These are phyloP conservation scores for Prorops nasuta DNA, from an alignment of 1,140 invertebrate genomes.

Conservation along the genomic window DNA sequence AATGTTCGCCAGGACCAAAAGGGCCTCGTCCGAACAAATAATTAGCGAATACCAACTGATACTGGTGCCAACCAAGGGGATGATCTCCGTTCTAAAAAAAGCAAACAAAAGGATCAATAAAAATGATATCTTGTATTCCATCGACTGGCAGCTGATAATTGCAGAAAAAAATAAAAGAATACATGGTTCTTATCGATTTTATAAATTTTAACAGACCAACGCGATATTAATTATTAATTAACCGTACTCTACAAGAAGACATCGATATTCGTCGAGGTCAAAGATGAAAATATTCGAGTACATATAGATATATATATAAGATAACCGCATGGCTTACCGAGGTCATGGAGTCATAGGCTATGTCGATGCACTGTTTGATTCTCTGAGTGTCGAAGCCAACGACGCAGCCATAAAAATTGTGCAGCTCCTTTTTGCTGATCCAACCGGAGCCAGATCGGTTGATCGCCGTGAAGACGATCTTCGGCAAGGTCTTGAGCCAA, in stretches of 20 bases:
- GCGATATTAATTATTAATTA: too few relatives aligned
- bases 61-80: constrained; percentile 63
- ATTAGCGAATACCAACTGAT: constrained; percentile 69
- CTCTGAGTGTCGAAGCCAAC: constrained; percentile 62
- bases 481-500: constrained; percentile 70
- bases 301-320: constrained; percentile 11
- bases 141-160: too few relatives aligned
- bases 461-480: constrained; percentile 70
- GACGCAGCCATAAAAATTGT: constrained; percentile 68
- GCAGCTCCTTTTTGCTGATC: constrained; percentile 65
- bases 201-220: too few relatives aligned
- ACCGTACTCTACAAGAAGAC: too few relatives aligned
- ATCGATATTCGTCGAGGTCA: too few relatives aligned
- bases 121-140: too few relatives aligned
- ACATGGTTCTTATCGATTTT: too few relatives aligned
- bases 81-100: constrained; percentile 66
- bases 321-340: constrained; percentile 58
- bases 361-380: constrained; percentile 65
- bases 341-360: constrained; percentile 67
- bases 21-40: constrained; percentile 70
- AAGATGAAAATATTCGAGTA: too few relatives aligned
- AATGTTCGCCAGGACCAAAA: constrained; percentile 71
- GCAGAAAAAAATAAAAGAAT: too few relatives aligned
- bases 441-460: constrained; percentile 63
- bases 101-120: too few relatives aligned